Percentiles rank a stretch among this genome's conserved stretches.
phyloP scores from a whole-genome alignment of 2,888 invertebrate species.

The Pardosa pseudoannulata region DNA sequence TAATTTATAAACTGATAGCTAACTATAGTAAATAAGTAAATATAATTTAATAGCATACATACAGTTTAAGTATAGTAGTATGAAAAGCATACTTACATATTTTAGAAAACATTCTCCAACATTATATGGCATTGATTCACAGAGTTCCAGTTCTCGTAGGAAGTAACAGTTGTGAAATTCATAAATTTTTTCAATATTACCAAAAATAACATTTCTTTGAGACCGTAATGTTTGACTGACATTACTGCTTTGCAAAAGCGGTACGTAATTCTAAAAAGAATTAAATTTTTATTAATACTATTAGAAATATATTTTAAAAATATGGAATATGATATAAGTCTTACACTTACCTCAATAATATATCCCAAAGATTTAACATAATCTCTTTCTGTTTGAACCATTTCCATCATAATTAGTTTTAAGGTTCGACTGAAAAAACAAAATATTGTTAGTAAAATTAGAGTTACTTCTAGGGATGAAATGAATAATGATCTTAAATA shows the following conservation, averaged over 20 bases:
- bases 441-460: too few species aligned
- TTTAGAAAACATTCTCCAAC: slow-evolving; percentile 86
- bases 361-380: slow-evolving; percentile 93
- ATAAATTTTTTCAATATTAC: slow-evolving; percentile 95
- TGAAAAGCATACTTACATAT: slow-evolving; percentile 82
- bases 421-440: slow-evolving; percentile 81
- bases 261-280: slow-evolving; percentile 86
- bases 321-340: too few species aligned
- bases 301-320: too few species aligned
- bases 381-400: slow-evolving; percentile 82
- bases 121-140: slow-evolving; percentile 85
- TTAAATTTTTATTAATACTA: not conserved
- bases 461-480: too few species aligned
- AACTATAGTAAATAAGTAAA: too few species aligned
- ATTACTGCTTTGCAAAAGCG: slow-evolving; percentile 89
- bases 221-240: slow-evolving; percentile 90
- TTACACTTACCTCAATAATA: slow-evolving; percentile 85
- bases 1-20: too few species aligned
- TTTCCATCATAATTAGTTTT: slow-evolving; percentile 71
- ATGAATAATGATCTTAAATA: too few species aligned
- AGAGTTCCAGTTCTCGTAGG: slow-evolving; percentile 84
- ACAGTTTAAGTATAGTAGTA: too few species aligned
- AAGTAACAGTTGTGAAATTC: slow-evolving; percentile 92
- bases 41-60: too few species aligned
- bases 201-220: slow-evolving; percentile 92